These are phyloP conservation scores for Benthosema pterotum DNA, from an alignment of 2,797 vertebrate genomes.

Conservation along the genomic window DNA sequence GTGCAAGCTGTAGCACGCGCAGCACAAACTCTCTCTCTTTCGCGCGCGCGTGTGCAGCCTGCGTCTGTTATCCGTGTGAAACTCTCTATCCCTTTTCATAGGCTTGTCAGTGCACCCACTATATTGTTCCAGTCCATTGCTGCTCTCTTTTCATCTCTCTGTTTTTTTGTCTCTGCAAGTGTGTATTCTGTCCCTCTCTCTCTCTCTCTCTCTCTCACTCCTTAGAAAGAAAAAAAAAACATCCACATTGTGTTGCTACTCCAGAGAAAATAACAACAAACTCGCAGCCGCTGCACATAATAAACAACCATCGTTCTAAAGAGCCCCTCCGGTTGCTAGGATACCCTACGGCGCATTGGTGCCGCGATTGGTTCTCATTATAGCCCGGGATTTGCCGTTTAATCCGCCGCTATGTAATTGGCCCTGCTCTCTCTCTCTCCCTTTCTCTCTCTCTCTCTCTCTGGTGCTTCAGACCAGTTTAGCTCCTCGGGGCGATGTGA, in stretches of 20 bases:
- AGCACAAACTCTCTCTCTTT: constrained; percentile 25
- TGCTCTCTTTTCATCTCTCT: constrained; percentile 34
- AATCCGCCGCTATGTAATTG: constrained; percentile 75
- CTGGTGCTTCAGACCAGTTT: constrained; percentile 62
- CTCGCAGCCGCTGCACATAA: constrained; percentile 38
- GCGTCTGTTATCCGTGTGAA: not conserved
- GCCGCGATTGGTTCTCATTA: constrained; percentile 78
- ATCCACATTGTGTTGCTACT: too few species aligned
- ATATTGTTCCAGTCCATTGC: constrained; percentile 36
- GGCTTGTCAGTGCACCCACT: constrained; percentile 58
- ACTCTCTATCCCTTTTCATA: constrained; percentile 37
- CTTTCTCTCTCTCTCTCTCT: too few species aligned
- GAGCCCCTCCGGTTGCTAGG: constrained; percentile 75
- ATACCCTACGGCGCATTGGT: constrained; percentile 67
- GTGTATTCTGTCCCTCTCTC: not conserved
- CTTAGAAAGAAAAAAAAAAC: constrained; percentile 3
- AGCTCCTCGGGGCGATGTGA: constrained; percentile 54
- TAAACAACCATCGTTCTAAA: constrained; percentile 56
- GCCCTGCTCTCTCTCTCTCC: too few species aligned
- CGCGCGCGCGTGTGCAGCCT: constrained; percentile 6
- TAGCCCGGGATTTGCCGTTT: constrained; percentile 71
- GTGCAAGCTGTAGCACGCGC: too few species aligned
- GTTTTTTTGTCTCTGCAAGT: not conserved
- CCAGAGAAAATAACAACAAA: constrained; percentile 47
- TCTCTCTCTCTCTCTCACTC: constrained; percentile 33